Evolutionary conservation across 2,888 invertebrate species (phyloP), one percentile per base, ranked within the genome.

Genomic region (Chirona hameri): DNA sequence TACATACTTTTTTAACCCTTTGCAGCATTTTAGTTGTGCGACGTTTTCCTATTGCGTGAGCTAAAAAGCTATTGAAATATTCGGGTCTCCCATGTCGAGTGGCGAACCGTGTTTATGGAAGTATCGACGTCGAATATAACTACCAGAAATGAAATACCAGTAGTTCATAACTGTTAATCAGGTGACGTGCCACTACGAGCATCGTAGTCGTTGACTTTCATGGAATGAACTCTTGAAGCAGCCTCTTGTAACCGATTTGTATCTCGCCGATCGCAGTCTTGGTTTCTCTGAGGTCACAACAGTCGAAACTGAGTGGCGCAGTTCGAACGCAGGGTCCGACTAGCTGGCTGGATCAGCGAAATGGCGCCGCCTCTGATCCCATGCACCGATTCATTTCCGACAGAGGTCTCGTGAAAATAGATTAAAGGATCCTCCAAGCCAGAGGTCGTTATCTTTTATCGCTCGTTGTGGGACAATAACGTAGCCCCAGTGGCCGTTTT

Each of bases 361-460:
- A 24, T 27, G 27, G 69, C 27, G 29, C 69, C 27, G 12, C 24
- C 69, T 24, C 69, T 14, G 24, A 69, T 29, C 69, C 69, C 27
- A 14, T 29, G 69, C 24, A 29, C 29, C 69, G 29, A 29, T 69
- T 69, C 69, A 69, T 69, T 69, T 69, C 29, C 69, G 27, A 21
- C 72, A 12, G 72, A 31, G 72, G 24, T 4, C 72, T 72, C 72
- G 12, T 72, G 31, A 72, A 72, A 72, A 31, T 31, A 29, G 72
- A 72, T 72, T 72, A 72, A 72, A 39, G 72, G 39, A 31, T 72
- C 29, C 9, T 24, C 72, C 31, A 29, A 18, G 31, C 39, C 31
- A 21, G 18, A 18, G 31, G 24, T 72, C 72, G 72, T 72, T 72
- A 39, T 72, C 72, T 72, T 72, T 72, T 72, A 72, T 72, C 72